Base-by-base conservation (phyloP, 2,113 vertebrate species). In the Atherinomorus stipes region DNA sequence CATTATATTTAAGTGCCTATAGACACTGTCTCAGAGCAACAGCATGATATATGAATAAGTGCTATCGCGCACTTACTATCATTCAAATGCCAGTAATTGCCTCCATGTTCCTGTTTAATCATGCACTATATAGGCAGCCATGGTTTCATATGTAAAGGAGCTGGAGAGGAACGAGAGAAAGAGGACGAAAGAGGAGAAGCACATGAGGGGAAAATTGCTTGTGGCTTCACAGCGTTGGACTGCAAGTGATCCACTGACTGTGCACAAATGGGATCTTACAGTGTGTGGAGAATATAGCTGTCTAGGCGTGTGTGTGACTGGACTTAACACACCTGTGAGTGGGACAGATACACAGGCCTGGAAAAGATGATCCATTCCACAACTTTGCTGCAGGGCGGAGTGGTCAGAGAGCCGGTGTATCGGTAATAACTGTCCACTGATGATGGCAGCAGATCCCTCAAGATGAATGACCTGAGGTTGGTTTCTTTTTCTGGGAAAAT, bases 301-400 rank as follows among this genome's bases (percentile, higher is more conserved):
- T 65, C 21, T 50, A 18, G 21, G 40, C 11, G 7, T 49, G 65
- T 19, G 73, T 42, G 74, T 47, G 26, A 22, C 53, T 31, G 64
- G 34, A 49, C 28, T 58, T 28, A 44, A 85, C 89, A 2, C 74
- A 99, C 98, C 96, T 99, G 98, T 63, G 95, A 94, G 85, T 96
- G 94, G 74, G 97, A 99, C 85, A 99, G 95, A 89, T 95, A 96
- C 56, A 99, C 96, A 0, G 98, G 97, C 74, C 90, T 95, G 89
- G 95, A 95, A 88, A 99, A 98, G 84, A 99, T 88, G 21, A 99
- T 98, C 98, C 98, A 99, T 87, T 99, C 98, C 84, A 99, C 97
- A 0, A 97, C 96, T 82, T 98, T 96, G 2, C 97, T 99, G 83
- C 98, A 99, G 0, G 98, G 98, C 2, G 98, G 98, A 1, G 96